Conservation (phyloP, 2,797 vertebrate genomes). For the Sphaeramia orbicularis region DNA sequence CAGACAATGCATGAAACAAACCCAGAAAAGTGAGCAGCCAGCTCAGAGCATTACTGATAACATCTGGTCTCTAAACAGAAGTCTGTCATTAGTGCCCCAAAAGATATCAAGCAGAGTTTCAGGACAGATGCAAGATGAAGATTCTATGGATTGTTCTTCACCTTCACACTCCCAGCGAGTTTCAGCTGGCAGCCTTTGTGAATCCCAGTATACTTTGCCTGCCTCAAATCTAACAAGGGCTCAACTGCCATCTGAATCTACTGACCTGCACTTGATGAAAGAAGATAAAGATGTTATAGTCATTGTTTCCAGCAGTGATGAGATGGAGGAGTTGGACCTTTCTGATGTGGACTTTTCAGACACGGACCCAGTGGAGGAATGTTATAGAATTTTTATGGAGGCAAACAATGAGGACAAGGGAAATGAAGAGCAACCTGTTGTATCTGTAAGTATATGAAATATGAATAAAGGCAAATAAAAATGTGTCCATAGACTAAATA, state of each 20-base stretch:
- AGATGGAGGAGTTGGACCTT: constrained; percentile 64
- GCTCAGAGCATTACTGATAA: background rate
- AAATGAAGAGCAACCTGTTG: constrained; percentile 13
- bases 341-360: constrained; percentile 80
- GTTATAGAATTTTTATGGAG: constrained; percentile 88
- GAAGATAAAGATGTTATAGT: constrained; percentile 28
- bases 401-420: constrained; percentile 64
- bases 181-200: constrained; percentile 19
- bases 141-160: background rate
- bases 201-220: constrained; percentile 1
- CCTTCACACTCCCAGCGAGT: background rate
- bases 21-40: background rate
- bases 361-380: constrained; percentile 86
- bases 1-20: background rate
- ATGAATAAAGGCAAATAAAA: background rate
- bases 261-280: constrained; percentile 10
- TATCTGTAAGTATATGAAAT: constrained; percentile 68
- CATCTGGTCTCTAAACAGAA: constrained; percentile 14
- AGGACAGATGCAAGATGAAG: constrained; percentile 1
- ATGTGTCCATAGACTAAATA: background rate
- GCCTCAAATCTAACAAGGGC: constrained; percentile 7
- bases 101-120: constrained; percentile 14
- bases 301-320: constrained; percentile 74
- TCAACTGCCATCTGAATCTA: constrained; percentile 5
- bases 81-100: constrained; percentile 16